Conservation (phyloP, 2,888 invertebrate genomes). For the Hemistola chrysoprasaria region DNA sequence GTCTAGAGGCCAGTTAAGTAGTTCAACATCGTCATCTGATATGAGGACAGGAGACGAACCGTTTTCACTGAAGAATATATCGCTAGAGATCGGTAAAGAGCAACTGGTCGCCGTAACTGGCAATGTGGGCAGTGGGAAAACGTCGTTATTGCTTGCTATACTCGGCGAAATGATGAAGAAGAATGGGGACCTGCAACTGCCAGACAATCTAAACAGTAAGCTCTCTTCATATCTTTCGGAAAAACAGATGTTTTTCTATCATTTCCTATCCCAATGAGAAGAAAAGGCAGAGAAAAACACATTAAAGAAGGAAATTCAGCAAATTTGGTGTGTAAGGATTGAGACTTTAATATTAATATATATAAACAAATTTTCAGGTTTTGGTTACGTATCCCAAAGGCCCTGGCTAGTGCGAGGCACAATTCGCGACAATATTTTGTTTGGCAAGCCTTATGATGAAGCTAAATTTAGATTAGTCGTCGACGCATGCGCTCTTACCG, state of each 20-base stretch:
- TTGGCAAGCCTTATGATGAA: conserved; percentile 92
- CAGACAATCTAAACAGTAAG: conserved; percentile 85
- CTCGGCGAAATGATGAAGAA: conserved; percentile 91
- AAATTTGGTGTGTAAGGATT: too few relatives aligned
- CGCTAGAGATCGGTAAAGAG: conserved; percentile 79
- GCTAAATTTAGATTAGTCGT: conserved; percentile 90
- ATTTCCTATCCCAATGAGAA: too few relatives aligned
- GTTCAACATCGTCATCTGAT: conserved; percentile 57
- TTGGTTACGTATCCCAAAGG: conserved; percentile 93
- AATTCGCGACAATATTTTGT: conserved; percentile 95
- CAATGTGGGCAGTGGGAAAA: conserved; percentile 95
- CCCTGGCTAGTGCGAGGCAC: conserved; percentile 97
- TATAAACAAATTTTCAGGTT: conserved; percentile 83
- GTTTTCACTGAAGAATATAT: conserved; percentile 59
- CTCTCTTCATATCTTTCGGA: too few relatives aligned
- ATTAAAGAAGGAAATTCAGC: too few relatives aligned
- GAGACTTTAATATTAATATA: too few relatives aligned
- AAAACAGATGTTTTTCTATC: too few relatives aligned
- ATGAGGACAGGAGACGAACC: conserved; percentile 43
- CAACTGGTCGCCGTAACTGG: conserved; percentile 94
- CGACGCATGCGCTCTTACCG: conserved; percentile 91
- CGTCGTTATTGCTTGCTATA: conserved; percentile 91
- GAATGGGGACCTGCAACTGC: conserved; percentile 86
- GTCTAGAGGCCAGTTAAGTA: conserved; percentile 51
- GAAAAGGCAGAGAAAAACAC: too few relatives aligned